Conservation (phyloP, 2,888 invertebrate species). For the Acanthopleura granulata region DNA sequence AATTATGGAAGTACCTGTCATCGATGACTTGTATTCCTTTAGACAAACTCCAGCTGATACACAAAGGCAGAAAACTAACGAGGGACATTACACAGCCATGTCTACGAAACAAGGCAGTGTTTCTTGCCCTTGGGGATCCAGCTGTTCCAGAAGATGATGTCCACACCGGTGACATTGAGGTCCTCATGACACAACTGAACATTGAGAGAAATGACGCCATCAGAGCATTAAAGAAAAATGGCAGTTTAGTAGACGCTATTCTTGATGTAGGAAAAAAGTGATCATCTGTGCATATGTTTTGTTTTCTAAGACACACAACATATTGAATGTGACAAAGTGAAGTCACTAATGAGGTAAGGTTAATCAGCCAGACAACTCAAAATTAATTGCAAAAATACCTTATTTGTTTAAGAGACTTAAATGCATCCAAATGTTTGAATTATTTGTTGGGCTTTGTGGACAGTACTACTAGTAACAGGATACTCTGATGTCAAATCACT, state of each 20-base stretch:
- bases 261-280: slow-evolving; percentile 31
- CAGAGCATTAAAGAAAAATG: slow-evolving; percentile 41
- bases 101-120: slow-evolving; percentile 44
- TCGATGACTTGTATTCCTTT: slow-evolving; percentile 44
- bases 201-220: slow-evolving; percentile 54
- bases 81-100: slow-evolving; percentile 36
- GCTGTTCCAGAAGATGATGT: slow-evolving; percentile 47
- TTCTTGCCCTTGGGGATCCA: slow-evolving; percentile 54
- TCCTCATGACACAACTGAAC: slow-evolving; percentile 52
- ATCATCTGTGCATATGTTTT: too few species aligned
- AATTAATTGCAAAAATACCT: too few species aligned
- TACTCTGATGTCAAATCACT: too few species aligned
- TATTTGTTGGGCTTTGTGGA: too few species aligned
- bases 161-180: slow-evolving; percentile 45
- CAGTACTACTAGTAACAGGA: too few species aligned
- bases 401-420: too few species aligned
- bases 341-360: too few species aligned
- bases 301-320: too few species aligned
- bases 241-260: slow-evolving; percentile 56
- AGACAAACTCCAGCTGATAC: slow-evolving; percentile 54
- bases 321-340: too few species aligned
- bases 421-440: too few species aligned
- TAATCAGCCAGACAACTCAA: too few species aligned
- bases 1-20: slow-evolving; percentile 45
- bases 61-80: slow-evolving; percentile 52